Evolutionary conservation across 2,888 invertebrate genomes (phyloP), one percentile per base, ranked within the genome.

Genomic region (Lepeophtheirus nordmannii): DNA sequence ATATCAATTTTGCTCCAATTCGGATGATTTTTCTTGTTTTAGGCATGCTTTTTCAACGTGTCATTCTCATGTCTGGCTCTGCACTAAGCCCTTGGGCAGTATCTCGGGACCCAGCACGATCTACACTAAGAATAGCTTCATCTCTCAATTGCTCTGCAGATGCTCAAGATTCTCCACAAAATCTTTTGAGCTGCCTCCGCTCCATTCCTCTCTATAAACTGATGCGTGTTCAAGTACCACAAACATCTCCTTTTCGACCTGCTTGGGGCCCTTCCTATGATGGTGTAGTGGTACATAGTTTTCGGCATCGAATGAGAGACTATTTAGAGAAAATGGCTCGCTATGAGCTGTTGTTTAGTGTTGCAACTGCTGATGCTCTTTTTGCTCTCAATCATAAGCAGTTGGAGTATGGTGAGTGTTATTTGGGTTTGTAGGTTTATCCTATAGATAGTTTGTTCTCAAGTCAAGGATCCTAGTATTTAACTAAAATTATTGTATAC

Each of bases 181-280:
- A n/a, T n/a, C 63, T 63, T 22, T 53, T 63, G 11, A 22, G 30
- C 10, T 63, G 63, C 8, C 56, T 63, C 10, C 53, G 63, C 22
- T 46, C 63, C 20, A 23, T 63, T 20, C 63, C 63, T 17, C 56
- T 63, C 14, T 63, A 63, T 23, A 40, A 63, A 11, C 22, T 63
- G 3, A 63, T 63, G 63, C 60, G 38, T 22, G 62, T 38, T n/a
- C 61, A 61, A 37, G 38, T 37, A 2, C 38, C 23, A 12, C 23
- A 37, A 37, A n/a, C 11, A 2, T 37, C 22, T 22, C 61, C 62
- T 1, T 70, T 70, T 53, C 68, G 67, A 12, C 68, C 70, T 1
- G 14, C 89, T 23, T 93, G 92, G 74, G 93, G 91, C n/a, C 93
- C 93, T 2, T 91, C 92, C 75, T 84, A 91, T 71, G 93, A 93